Base-by-base conservation (phyloP, 2,797 vertebrate species). In the Hephaestus fuliginosus region DNA sequence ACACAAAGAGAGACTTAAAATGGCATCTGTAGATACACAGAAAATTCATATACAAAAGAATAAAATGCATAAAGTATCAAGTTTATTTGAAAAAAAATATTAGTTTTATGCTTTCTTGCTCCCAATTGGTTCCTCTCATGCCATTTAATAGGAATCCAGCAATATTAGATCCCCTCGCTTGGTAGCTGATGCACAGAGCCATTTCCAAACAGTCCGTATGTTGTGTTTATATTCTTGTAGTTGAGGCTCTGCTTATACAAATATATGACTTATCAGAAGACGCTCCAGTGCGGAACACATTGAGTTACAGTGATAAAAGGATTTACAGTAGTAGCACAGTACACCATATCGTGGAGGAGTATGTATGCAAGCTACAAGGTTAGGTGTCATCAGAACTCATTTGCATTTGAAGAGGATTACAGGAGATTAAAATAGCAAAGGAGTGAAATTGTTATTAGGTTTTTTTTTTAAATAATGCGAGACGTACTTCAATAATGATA, bases 331-430 rank as follows among this genome's bases (percentile, higher is more conserved):
- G 41, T 20, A 83, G 55, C 20, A 30, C 62, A 41, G 36, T n/a
- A 5, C 48, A 7, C 46, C 60, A 22, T 18, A 51, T 57, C 55
- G 52, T 43, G 39, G 22, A 75, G 46, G 36, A 75, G 67, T 2
- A 17, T 46, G 0, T 7, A 51, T n/a, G 18, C 25, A 70, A 63
- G 53, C 58, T 44, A 11, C 39, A 61, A 60, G 46, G 20, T 14
- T 15, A 68, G 62, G 18, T 67, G 30, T 74, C 7, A 76, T 66
- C 43, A 49, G 18, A 70, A 77, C 53, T 33, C 5, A 78, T 81
- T 71, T 67, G 58, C 48, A 80, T 73, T 51, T 80, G 57, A 76
- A 78, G 44, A 58, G 67, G 73, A 78, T 85, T 65, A 81, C 5
- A 56, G 65, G 8, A 77, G 72, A 86, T 82, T 75, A 70, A 77